These are phyloP conservation scores for Harpalus rubripes DNA, from an alignment of 2,888 invertebrate species.

Conservation along the genomic window DNA sequence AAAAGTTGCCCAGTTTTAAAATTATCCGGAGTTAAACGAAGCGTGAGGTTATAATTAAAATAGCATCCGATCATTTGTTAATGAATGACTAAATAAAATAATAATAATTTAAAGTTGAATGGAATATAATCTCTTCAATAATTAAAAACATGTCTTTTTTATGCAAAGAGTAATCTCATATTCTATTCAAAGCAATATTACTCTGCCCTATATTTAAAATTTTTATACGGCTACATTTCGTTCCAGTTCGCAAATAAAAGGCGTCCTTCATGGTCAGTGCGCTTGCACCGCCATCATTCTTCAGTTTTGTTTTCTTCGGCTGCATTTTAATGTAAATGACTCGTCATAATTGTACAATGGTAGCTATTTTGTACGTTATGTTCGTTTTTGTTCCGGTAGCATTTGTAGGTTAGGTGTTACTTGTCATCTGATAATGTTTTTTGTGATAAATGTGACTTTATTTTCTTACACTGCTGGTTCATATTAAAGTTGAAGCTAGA, in stretches of 20 bases:
- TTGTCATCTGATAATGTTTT: constrained; percentile 50
- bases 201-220: neutral
- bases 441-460: constrained; percentile 32
- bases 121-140: neutral
- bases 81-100: neutral
- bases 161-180: neutral
- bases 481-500: constrained; percentile 4
- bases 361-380: constrained; percentile 18
- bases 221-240: neutral
- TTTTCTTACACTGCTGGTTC: constrained; percentile 10
- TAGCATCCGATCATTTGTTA: no score
- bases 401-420: constrained; percentile 24
- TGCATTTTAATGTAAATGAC: constrained; percentile 32
- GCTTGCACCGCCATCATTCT: constrained; percentile 26
- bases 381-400: constrained; percentile 7
- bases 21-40: no score
- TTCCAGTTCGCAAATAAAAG: constrained; percentile 9
- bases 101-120: neutral
- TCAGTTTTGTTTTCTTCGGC: constrained; percentile 24
- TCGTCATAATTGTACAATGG: constrained; percentile 34
- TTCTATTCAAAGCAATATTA: neutral
- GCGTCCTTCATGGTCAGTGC: constrained; percentile 11
- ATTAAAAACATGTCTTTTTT: neutral
- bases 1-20: no score
- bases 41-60: no score